Conservation (phyloP, 1,140 invertebrate species). For the Potamilus streckersoni region DNA sequence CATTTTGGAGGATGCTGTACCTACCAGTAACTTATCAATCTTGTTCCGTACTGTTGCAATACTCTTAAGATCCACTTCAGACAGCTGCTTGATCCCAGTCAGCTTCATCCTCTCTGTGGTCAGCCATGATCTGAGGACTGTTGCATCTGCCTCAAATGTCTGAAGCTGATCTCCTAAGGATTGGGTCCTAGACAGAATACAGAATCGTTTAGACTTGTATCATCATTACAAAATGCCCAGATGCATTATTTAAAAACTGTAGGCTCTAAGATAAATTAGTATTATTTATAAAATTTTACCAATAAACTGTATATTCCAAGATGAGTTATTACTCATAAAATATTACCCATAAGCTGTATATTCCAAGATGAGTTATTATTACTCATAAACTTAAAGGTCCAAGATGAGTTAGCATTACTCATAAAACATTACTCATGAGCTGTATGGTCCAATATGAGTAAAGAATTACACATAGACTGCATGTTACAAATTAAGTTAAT, state of each 20-base stretch:
- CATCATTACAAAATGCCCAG: background rate
- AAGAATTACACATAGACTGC: no score
- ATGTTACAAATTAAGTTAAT: no score
- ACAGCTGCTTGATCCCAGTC: conserved; percentile 49
- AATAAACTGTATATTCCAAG: no score
- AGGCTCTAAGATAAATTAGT: no score
- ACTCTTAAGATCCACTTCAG: conserved; percentile 53
- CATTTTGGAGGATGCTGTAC: conserved; percentile 5
- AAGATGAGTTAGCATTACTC: no score
- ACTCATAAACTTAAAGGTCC: no score
- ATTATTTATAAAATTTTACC: no score
- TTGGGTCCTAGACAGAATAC: conserved; percentile 51
- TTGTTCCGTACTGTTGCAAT: conserved; percentile 54
- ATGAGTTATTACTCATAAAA: no score
- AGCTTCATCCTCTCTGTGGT: conserved; percentile 52
- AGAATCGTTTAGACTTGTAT: conserved; percentile 11
- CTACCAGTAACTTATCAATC: conserved; percentile 62
- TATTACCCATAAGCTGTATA: no score
- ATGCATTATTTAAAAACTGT: background rate
- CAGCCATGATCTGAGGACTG: conserved; percentile 58
- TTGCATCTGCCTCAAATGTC: conserved; percentile 57
- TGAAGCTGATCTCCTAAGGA: conserved; percentile 57
- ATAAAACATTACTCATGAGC: no score
- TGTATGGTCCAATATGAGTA: no score
- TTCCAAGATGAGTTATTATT: no score